Base-by-base conservation (phyloP, 2,113 vertebrate genomes). In the Sander vitreus region DNA sequence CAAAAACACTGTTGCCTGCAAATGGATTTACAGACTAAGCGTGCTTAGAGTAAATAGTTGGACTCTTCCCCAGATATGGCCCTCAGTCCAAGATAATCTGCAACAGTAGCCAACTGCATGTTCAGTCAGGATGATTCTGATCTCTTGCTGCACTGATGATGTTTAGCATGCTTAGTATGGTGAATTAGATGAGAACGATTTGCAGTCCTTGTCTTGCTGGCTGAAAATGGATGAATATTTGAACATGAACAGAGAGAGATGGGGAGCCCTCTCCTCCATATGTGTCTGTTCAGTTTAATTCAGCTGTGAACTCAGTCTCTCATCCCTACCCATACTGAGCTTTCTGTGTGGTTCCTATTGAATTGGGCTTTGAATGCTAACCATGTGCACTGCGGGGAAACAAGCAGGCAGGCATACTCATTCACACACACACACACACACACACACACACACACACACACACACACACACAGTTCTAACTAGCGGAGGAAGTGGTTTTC, bases 271-370 rank as follows among this genome's bases (percentile, higher is more conserved):
- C 55, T 47, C 30, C 7, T 73, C 83, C 91, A 88, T 84, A 78
- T 91, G 87, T 89, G 92, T 88, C 80, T 90, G 76, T 89, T 86
- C 67, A 84, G 63, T 85, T 78, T 78, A 78, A 82, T 85, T 87
- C 89, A 83, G 74, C 83, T 82, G 73, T 81, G 84, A 88, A 71
- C 80, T 72, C 80, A 47, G 43, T 86, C 80, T 89, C 85, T 85
- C 86, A 73, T 84, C 83, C 68, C 50, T 82, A 47, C 80, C 84
- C 84, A 73, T 86, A 85, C 85, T 80, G 86, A 78, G 85, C 85
- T 89, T 85, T 69, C 89, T 90, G 88, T 93, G 90, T 88, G 91
- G 90, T 89, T 90, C 85, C 77, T 88, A 89, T 91, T 93, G 91
- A 90, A 90, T 84, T 75, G 68, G 71, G 51, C 84, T 90, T 92